Evolutionary conservation across 2,888 invertebrate species (phyloP).

Genomic region (Rutpela maculata): DNA sequence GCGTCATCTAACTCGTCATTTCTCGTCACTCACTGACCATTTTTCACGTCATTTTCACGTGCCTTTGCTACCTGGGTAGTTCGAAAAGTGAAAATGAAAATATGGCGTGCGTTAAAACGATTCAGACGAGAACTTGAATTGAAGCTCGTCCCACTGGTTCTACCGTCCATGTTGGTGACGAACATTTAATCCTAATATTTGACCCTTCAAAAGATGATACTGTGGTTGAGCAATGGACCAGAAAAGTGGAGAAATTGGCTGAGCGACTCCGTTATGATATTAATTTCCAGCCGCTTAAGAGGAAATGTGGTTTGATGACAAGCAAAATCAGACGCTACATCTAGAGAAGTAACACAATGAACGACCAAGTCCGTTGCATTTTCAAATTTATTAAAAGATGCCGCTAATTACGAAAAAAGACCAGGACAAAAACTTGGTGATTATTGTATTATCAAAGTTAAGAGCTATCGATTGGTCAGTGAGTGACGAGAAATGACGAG

Average conservation of each 20-base stretch:
- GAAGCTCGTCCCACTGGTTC: too few relatives aligned
- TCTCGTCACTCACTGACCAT: too few relatives aligned
- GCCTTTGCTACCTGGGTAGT: too few relatives aligned
- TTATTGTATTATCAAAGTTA: conserved; percentile 51
- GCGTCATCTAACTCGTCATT: too few relatives aligned
- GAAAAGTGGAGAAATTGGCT: conserved; percentile 40
- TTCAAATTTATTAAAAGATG: conserved; percentile 50
- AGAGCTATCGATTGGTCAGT: conserved; percentile 43
- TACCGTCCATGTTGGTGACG: conserved; percentile 8
- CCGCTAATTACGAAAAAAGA: conserved; percentile 50
- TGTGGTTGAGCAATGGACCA: conserved; percentile 39
- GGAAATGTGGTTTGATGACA: conserved; percentile 50
- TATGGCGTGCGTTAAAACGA: too few relatives aligned
- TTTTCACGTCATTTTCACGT: too few relatives aligned
- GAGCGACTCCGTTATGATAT: conserved; percentile 39
- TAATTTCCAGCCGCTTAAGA: conserved; percentile 38
- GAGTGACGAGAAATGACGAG: too few relatives aligned
- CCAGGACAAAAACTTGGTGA: conserved; percentile 50
- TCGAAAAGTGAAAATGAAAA: too few relatives aligned
- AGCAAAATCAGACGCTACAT: conserved; percentile 25
- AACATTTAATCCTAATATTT: too few relatives aligned
- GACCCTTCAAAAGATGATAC: too few relatives aligned
- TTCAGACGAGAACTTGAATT: too few relatives aligned
- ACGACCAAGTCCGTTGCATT: conserved; percentile 48
- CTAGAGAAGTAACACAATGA: conserved; percentile 47